Evolutionary conservation across 2,888 invertebrate species (phyloP).

Genomic region (Drosophila mimica): DNA sequence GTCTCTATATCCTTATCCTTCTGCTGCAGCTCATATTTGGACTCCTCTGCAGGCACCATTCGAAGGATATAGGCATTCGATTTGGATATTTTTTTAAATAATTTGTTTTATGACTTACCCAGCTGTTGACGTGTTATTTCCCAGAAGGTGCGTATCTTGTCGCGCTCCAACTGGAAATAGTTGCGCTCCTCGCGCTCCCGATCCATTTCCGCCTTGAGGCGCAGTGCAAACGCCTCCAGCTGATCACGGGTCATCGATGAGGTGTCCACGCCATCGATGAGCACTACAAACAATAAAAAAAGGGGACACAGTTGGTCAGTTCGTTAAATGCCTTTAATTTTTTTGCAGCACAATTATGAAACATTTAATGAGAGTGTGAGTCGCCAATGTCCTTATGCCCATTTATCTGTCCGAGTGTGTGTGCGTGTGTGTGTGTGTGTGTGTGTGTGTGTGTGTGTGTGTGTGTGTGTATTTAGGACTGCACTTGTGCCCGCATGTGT

Average conservation of each 20-base stretch:
- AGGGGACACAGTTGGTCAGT: not conserved
- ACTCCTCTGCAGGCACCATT: slow-evolving; percentile 79
- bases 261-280: slow-evolving; percentile 96
- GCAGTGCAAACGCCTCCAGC: slow-evolving; percentile 94
- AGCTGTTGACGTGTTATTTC: slow-evolving; percentile 96
- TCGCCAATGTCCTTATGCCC: slow-evolving; percentile 27
- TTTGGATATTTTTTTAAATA: not conserved
- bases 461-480: slow-evolving; percentile 32
- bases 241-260: slow-evolving; percentile 97
- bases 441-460: slow-evolving; percentile 10
- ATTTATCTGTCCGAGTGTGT: slow-evolving; percentile 10
- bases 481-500: slow-evolving; percentile 61
- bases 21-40: slow-evolving; percentile 86
- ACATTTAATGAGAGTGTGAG: slow-evolving; percentile 65
- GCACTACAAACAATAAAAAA: slow-evolving; percentile 82
- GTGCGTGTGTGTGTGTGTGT: slow-evolving; percentile 2
- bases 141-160: slow-evolving; percentile 97
- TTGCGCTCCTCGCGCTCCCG: slow-evolving; percentile 97
- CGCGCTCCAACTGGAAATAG: slow-evolving; percentile 97
- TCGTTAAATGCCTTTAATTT: slow-evolving; percentile 26
- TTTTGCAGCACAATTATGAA: slow-evolving; percentile 41
- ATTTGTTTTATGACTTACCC: slow-evolving; percentile 87
- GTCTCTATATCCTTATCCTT: slow-evolving; percentile 96
- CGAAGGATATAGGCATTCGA: not conserved
- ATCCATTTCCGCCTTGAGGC: slow-evolving; percentile 95